These are phyloP conservation scores for Peucedramus taeniatus DNA, from an alignment of 2,113 vertebrate genomes.

Conservation along the genomic window DNA sequence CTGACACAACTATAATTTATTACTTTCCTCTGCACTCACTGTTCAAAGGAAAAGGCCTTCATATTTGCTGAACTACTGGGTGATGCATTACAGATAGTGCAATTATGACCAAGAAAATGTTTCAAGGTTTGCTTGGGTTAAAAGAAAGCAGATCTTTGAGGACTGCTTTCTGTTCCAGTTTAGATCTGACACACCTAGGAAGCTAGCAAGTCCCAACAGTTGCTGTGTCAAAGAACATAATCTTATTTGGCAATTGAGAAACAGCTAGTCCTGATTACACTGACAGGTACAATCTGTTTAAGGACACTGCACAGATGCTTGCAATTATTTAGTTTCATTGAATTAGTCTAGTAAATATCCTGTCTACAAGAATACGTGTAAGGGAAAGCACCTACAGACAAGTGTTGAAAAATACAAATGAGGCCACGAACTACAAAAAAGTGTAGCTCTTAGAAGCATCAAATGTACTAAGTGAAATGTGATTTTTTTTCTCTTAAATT, in stretches of 20 bases:
- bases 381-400: not conserved
- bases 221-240: not conserved
- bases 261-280: not conserved
- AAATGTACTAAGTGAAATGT: not conserved
- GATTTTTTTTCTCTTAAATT: not conserved
- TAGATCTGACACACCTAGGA: not conserved
- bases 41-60: not conserved
- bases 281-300: not conserved
- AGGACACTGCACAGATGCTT: not conserved
- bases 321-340: not conserved
- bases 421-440: not conserved
- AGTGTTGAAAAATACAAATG: not conserved
- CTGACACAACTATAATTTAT: not conserved
- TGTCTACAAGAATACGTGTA: not conserved
- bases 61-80: not conserved
- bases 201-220: not conserved
- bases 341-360: not conserved
- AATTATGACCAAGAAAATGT: not conserved
- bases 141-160: not conserved
- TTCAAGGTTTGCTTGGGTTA: not conserved
- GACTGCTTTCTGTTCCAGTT: not conserved
- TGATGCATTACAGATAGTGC: not conserved
- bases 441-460: not conserved
- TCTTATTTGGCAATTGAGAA: not conserved
- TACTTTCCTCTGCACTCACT: not conserved